These are phyloP conservation scores for Drosophila funebris DNA, from an alignment of 1,140 invertebrate genomes.

Conservation along the genomic window DNA sequence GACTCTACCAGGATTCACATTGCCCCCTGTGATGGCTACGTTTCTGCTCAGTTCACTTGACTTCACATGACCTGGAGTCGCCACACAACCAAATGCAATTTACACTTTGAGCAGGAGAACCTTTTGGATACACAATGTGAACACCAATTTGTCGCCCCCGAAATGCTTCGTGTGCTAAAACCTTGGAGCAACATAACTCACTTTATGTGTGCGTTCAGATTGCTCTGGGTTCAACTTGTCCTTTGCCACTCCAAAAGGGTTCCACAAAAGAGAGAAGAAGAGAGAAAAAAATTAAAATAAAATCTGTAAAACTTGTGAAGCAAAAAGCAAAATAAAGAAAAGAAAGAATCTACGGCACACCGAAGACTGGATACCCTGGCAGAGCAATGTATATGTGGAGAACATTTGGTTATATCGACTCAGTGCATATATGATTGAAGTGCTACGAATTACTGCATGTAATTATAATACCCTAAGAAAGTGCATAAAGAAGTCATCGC, in stretches of 20 bases:
- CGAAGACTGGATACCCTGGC: too few relatives aligned
- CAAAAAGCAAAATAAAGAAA: slow-evolving; percentile 27
- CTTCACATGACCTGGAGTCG: neutral
- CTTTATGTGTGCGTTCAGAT: slow-evolving; percentile 52
- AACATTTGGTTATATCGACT: too few relatives aligned
- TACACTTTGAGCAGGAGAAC: slow-evolving; percentile 34
- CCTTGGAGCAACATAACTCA: slow-evolving; percentile 53
- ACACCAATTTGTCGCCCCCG: slow-evolving; percentile 61
- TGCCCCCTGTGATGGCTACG: neutral
- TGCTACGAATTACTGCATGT: too few relatives aligned
- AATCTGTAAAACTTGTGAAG: slow-evolving; percentile 48
- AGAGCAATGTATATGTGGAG: too few relatives aligned
- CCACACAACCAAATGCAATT: slow-evolving; percentile 20
- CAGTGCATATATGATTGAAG: too few relatives aligned
- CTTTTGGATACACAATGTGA: slow-evolving; percentile 44
- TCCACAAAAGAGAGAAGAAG: slow-evolving; percentile 7
- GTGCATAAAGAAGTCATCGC: slow-evolving; percentile 25
- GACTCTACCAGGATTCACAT: slow-evolving; percentile 9
- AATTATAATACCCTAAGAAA: too few relatives aligned
- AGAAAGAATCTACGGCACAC: too few relatives aligned
- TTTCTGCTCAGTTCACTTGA: slow-evolving; percentile 19
- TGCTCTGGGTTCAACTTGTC: slow-evolving; percentile 13
- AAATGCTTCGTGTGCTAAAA: slow-evolving; percentile 34
- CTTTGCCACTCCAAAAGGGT: slow-evolving; percentile 12
- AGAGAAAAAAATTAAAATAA: slow-evolving; percentile 56